These are phyloP conservation scores for Diarsia brunnea DNA, from an alignment of 2,888 invertebrate species.

Conservation along the genomic window DNA sequence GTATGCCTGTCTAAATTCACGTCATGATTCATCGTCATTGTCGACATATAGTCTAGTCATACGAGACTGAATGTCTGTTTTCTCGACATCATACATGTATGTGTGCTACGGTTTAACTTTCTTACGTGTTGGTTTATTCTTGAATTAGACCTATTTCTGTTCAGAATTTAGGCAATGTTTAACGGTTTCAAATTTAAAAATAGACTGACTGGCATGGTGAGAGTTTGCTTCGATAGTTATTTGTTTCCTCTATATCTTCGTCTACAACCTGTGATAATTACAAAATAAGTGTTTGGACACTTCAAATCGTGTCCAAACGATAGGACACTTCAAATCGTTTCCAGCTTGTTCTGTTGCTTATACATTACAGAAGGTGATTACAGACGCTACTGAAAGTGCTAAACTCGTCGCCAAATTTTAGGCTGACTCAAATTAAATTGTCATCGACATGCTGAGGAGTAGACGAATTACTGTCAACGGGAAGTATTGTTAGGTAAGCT, in stretches of 20 bases:
- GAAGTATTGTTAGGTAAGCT: background rate
- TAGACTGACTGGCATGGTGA: no score
- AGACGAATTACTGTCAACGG: background rate
- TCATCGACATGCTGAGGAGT: no score
- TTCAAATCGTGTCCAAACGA: no score
- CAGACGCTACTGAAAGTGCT: no score
- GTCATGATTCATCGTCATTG: constrained; percentile 51
- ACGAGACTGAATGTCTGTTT: constrained; percentile 43
- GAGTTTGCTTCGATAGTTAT: background rate
- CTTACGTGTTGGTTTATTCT: background rate
- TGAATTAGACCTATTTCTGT: background rate
- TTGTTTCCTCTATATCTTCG: background rate
- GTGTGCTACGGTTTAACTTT: constrained; percentile 4
- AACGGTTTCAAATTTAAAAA: background rate
- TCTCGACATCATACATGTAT: constrained; percentile 1
- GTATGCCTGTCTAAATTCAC: constrained; percentile 49
- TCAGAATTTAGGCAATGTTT: background rate
- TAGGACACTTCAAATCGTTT: no score
- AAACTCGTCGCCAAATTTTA: no score
- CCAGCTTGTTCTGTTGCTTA: no score
- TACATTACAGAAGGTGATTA: no score
- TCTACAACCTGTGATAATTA: background rate
- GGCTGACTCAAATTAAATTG: no score
- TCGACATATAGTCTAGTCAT: constrained; percentile 53
- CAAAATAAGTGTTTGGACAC: background rate